These are phyloP conservation scores for Rotaria macrura DNA, from an alignment of 2,888 invertebrate species.

Conservation along the genomic window DNA sequence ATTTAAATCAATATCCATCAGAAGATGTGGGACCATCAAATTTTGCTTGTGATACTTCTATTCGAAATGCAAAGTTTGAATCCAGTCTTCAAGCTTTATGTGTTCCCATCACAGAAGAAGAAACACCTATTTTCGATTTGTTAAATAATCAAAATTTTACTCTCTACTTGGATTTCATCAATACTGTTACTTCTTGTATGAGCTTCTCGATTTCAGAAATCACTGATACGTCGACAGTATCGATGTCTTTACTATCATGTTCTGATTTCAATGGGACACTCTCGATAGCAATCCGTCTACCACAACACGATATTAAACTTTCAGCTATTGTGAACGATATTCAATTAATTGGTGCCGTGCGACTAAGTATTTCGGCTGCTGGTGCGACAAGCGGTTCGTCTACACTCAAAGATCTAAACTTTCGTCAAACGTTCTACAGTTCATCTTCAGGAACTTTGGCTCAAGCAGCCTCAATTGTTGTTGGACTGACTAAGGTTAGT, in stretches of 20 bases:
- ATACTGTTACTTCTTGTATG: neutral
- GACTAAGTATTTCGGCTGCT: neutral
- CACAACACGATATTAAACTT: neutral
- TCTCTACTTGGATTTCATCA: neutral
- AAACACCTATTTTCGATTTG: neutral
- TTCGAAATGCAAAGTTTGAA: neutral
- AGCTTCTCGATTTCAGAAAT: neutral
- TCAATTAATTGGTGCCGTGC: neutral
- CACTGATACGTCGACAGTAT: neutral
- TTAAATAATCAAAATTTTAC: constrained; percentile 1
- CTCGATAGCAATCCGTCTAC: neutral
- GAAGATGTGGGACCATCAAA: neutral
- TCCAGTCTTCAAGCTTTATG: neutral
- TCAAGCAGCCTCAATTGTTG: neutral
- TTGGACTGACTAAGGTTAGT: neutral
- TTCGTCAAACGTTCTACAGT: neutral
- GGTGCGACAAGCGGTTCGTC: no score
- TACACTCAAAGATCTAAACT: neutral
- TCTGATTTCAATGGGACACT: neutral
- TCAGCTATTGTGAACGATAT: neutral
- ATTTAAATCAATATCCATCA: neutral
- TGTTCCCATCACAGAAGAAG: neutral
- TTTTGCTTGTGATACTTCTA: neutral
- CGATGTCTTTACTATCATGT: neutral
- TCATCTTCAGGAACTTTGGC: neutral